These are phyloP conservation scores for Erpetoichthys calabaricus DNA, from an alignment of 2,797 vertebrate genomes.

Conservation along the genomic window DNA sequence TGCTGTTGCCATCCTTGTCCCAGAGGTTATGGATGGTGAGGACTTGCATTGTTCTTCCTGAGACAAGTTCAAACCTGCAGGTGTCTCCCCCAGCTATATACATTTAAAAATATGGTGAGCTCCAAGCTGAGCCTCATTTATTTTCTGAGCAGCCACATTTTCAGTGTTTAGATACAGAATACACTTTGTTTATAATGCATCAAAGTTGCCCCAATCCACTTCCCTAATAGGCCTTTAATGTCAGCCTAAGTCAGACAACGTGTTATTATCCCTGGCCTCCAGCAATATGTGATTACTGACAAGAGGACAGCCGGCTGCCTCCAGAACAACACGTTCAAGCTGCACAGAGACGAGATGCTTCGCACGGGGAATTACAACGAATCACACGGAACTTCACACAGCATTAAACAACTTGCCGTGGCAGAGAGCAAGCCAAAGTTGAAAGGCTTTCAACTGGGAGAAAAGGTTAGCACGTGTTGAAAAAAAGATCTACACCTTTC, in stretches of 20 bases:
- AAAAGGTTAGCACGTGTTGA: too few relatives aligned
- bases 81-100: background rate
- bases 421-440: background rate
- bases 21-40: too few relatives aligned
- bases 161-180: background rate
- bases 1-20: too few relatives aligned
- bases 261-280: constrained; percentile 3
- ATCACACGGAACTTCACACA: constrained; percentile 4
- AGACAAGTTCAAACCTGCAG: too few relatives aligned
- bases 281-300: constrained; percentile 4
- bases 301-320: constrained; percentile 2
- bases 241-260: background rate
- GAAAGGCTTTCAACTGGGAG: background rate
- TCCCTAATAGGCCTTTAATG: constrained; percentile 9
- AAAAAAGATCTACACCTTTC: too few relatives aligned
- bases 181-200: background rate
- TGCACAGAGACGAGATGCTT: background rate
- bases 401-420: background rate
- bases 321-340: background rate
- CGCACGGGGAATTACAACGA: background rate
- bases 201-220: background rate
- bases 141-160: background rate
- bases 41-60: too few relatives aligned
- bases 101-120: background rate
- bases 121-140: too few relatives aligned